Evolutionary conservation across 2,113 vertebrate species (phyloP), one percentile per base, ranked within the genome.

Genomic region (Megalops atlanticus): DNA sequence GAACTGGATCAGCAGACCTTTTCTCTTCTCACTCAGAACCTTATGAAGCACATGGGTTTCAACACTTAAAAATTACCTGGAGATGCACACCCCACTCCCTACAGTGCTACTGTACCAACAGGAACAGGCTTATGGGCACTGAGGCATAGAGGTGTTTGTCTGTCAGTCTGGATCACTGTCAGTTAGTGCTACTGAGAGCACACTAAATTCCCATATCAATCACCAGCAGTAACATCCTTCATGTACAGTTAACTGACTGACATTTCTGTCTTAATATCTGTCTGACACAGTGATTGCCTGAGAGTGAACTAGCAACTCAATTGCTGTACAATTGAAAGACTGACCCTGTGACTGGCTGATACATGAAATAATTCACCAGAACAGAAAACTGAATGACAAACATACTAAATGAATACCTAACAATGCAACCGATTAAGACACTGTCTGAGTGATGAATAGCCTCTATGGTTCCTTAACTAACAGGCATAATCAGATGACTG

Each of bases 1-100:
- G 80, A 86, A 81, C 81, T 86, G 83, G 88, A 88, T 86, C 85
- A 85, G 81, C 81, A 54, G 85, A 87, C 80, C 85, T 89, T 94
- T 94, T 94, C 94, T 94, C 94, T 94, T 94, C 93, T 94, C 94
- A 94, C 88, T 93, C 93, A 94, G 92, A 95, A 95, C 92, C 92
- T 84, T 84, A 70, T 54, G 35, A 31, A 73, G 78, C 75, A 69
- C 41, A 49, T 77, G 39, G 41, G 76, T 73, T 78, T 80, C 72
- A 74, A 54, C 79, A 24, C 52, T 68, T 41, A 69, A 24, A 89
- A 85, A 88, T 87, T 79, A 79, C 83, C 85, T 81, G 82, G 83
- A 45, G 76, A 80, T 81, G 33, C 70, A 70, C 27, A 47, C 58
- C 49, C 83, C 83, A 84, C 74, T 80, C 73, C 38, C 80, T 80